A percentile compares a stretch with the other conserved stretches of the same genome.
These are phyloP conservation scores for Poeciliopsis prolifica DNA, from an alignment of 2,113 vertebrate genomes.

Conservation along the genomic window DNA sequence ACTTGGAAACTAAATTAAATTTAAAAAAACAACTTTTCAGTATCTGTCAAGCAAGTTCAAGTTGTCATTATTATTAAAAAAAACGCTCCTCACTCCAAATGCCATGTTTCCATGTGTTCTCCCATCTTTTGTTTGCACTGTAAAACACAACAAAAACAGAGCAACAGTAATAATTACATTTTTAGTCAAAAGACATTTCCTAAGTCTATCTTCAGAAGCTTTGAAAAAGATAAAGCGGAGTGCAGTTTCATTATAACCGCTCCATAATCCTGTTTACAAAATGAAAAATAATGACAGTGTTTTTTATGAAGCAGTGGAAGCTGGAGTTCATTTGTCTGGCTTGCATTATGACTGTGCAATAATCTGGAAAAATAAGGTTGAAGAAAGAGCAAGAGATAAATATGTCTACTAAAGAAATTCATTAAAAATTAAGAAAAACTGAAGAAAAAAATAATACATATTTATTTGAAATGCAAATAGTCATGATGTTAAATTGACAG, in stretches of 20 bases:
- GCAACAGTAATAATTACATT: not conserved
- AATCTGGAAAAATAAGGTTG: not conserved
- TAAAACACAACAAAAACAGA: conserved; percentile 1
- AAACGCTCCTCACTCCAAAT: conserved; percentile 45
- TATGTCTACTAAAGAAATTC: not conserved
- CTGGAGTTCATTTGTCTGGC: not conserved
- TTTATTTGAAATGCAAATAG: not conserved
- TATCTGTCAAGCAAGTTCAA: conserved; percentile 55
- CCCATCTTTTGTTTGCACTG: not conserved
- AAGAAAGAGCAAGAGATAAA: not conserved
- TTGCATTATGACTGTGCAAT: not conserved
- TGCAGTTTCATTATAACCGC: not conserved
- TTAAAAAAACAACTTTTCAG: conserved; percentile 25
- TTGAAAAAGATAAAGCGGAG: not conserved
- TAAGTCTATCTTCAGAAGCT: not conserved
- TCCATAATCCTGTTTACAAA: not conserved
- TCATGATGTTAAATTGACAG: not conserved
- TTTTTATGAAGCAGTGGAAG: not conserved
- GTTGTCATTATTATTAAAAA: conserved; percentile 10
- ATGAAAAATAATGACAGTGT: not conserved
- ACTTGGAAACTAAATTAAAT: conserved; percentile 15
- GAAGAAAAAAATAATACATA: not conserved
- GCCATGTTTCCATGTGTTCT: conserved; percentile 32
- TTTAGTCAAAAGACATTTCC: not conserved
- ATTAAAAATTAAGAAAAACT: not conserved